Evolutionary conservation across 2,888 invertebrate genomes (phyloP).

Genomic region (Drosophila putrida): DNA sequence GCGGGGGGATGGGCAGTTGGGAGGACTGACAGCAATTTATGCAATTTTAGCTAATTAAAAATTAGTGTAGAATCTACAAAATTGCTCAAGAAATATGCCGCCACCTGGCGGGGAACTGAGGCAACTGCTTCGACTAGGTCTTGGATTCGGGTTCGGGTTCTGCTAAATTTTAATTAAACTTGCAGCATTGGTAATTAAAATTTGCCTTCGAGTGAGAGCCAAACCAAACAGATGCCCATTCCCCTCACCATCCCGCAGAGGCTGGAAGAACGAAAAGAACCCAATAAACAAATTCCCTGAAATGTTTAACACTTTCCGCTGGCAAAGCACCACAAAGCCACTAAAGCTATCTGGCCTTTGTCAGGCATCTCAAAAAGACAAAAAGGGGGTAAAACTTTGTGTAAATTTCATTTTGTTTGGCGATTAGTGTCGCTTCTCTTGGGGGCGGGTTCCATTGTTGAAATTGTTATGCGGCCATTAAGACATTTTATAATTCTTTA

Average conservation of each 20-base stretch:
- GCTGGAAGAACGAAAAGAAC: conserved; percentile 46
- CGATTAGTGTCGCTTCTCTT: conserved; percentile 80
- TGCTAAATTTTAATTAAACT: conserved; percentile 79
- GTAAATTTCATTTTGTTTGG: conserved; percentile 82
- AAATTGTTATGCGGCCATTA: conserved; percentile 78
- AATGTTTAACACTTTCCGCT: conserved; percentile 83
- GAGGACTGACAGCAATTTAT: conserved; percentile 60
- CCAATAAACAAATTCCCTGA: conserved; percentile 82
- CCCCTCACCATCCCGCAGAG: conserved; percentile 2
- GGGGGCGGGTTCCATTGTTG: conserved; percentile 67
- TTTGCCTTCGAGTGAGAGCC: conserved; percentile 52
- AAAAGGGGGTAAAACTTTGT: conserved; percentile 63
- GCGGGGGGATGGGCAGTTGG: not conserved
- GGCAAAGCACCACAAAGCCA: conserved; percentile 56
- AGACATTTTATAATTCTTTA: conserved; percentile 82
- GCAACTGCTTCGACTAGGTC: conserved; percentile 18
- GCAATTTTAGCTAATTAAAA: conserved; percentile 80
- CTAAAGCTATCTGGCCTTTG: conserved; percentile 72
- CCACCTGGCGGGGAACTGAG: conserved; percentile 53
- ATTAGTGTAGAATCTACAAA: conserved; percentile 61
- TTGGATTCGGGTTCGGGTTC: conserved; percentile 21
- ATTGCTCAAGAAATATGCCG: conserved; percentile 57
- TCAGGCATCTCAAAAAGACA: conserved; percentile 56
- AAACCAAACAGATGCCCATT: conserved; percentile 65
- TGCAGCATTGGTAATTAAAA: conserved; percentile 72